Base-by-base conservation (phyloP, 1,140 invertebrate genomes). In the Lithobius niger region DNA sequence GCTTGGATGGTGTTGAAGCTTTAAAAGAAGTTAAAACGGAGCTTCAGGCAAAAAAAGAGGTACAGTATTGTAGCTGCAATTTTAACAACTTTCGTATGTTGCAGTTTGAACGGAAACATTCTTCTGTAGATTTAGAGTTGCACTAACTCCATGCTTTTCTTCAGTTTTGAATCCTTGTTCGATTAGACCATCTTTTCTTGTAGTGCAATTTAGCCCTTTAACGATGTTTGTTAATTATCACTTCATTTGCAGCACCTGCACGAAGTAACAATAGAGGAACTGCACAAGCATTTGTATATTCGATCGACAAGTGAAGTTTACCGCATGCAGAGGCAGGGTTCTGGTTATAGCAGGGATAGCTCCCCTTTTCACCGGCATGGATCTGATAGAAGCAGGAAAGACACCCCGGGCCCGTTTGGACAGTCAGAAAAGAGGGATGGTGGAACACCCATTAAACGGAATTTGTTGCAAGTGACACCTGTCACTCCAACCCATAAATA, bases 1-100 rank as follows among this genome's bases (percentile, higher is more conserved):
- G 76, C 48, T 70, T 94, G 42, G 78, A 82, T 50, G 81, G 79
- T 45, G 85, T 92, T 1, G 85, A 88, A 62, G 90, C 84, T 21
- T 71, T 95, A 27, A 76, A 81, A 61, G 85, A 93, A 67, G 76
- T 90, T 6, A 76, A 80, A 57, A 68, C 68, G 25, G 85, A 90
- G 64, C 69, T 91, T 24, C 77, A 83, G 59, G 62, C 74, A 19
- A 82, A 82, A 59, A 83, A 84, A 66, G 80, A 84, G 65, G 78
- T 80, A 64, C n/a, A n/a, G n/a, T n/a, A n/a, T n/a, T n/a, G n/a
- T n/a, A 54, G 50, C n/a, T n/a, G n/a, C n/a, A n/a, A n/a, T n/a
- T n/a, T n/a, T n/a, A n/a, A n/a, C n/a, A n/a, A n/a, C n/a, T n/a
- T n/a, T n/a, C n/a, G n/a, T n/a, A n/a, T n/a, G n/a, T n/a, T n/a